These are phyloP conservation scores for Chironomus tepperi DNA, from an alignment of 1,140 invertebrate genomes.

Conservation along the genomic window DNA sequence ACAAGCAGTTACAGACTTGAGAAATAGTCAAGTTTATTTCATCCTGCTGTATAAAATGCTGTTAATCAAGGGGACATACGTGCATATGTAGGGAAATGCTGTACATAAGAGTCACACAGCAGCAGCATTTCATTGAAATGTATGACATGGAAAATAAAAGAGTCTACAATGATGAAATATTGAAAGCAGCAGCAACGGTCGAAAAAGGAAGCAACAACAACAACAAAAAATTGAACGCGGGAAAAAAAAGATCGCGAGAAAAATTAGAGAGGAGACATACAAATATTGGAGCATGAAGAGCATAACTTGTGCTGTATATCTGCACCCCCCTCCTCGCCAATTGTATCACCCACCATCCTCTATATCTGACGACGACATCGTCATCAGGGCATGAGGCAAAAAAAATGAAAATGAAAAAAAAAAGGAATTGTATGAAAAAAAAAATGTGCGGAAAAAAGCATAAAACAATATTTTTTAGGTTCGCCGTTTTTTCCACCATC, in stretches of 20 bases:
- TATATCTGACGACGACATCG: not conserved
- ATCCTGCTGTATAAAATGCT: not conserved
- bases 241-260: conserved; percentile 2
- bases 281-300: not conserved
- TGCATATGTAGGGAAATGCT: not conserved
- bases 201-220: not conserved
- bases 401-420: not conserved
- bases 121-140: too few species aligned
- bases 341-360: not conserved
- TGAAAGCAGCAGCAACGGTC: not conserved
- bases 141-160: too few species aligned
- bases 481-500: conserved; percentile 8
- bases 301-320: not conserved
- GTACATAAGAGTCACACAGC: too few species aligned
- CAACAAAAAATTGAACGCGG: not conserved
- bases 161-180: not conserved
- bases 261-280: not conserved
- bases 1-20: not conserved
- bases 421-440: too few species aligned
- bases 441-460: not conserved
- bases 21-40: not conserved
- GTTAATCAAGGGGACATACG: not conserved
- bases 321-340: not conserved
- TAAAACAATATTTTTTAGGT: conserved; percentile 21
- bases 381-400: not conserved